phyloP scores from a whole-genome alignment of 2,888 invertebrate genomes.

The Scelioninae gen. 2 region DNA sequence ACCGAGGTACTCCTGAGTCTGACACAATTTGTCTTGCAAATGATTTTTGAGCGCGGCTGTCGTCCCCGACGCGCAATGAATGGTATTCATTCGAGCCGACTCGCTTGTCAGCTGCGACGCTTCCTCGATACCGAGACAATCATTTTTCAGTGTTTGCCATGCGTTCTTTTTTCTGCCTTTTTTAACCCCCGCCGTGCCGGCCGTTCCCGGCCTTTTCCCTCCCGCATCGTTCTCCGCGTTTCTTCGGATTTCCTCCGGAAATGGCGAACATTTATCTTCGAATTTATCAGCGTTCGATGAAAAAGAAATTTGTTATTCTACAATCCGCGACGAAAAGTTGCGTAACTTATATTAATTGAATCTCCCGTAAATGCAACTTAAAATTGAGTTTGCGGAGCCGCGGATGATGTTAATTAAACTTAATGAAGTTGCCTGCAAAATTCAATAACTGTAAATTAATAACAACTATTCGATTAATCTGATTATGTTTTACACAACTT shows the following conservation, averaged over 20 bases:
- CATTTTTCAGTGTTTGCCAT: conserved; percentile 51
- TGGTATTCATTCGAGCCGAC: conserved; percentile 37
- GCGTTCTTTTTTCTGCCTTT: conserved; percentile 6
- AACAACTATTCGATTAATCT: conserved; percentile 22
- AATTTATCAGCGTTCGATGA: conserved; percentile 12
- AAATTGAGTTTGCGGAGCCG: conserved; percentile 30
- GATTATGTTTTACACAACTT: neutral
- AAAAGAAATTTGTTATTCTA: conserved; percentile 3
- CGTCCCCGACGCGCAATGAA: conserved; percentile 39
- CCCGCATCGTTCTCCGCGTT: neutral
- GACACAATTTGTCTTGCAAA: conserved; percentile 57
- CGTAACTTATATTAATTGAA: conserved; percentile 41
- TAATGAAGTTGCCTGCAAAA: neutral
- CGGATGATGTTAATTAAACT: conserved; percentile 22
- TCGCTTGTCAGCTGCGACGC: conserved; percentile 41
- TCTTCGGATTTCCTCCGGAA: conserved; percentile 7
- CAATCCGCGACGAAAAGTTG: conserved; percentile 8
- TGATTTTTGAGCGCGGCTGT: conserved; percentile 48
- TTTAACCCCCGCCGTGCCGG: no score
- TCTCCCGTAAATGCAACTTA: conserved; percentile 26
- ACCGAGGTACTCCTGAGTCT: conserved; percentile 31
- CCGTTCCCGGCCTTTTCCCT: neutral
- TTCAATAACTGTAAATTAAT: conserved; percentile 28
- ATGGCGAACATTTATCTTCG: conserved; percentile 21
- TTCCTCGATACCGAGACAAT: conserved; percentile 49